phyloP scores from a whole-genome alignment of 2,888 invertebrate species.

The Cryptophagus acutangulus region DNA sequence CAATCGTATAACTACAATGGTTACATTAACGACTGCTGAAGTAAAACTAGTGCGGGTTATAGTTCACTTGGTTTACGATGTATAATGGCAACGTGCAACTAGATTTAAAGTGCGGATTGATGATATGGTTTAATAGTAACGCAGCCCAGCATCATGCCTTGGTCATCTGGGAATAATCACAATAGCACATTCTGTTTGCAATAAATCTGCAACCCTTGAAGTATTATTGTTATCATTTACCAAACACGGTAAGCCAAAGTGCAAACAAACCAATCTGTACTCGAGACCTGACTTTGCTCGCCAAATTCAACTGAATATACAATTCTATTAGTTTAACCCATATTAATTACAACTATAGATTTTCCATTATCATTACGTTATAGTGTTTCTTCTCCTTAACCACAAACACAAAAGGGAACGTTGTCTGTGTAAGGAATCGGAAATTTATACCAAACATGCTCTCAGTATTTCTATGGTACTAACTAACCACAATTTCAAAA shows the following conservation, averaged over 20 bases:
- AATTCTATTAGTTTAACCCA: slow-evolving; percentile 8
- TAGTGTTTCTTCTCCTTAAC: slow-evolving; percentile 8
- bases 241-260: slow-evolving; percentile 4
- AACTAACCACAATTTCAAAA: neutral
- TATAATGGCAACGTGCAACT: slow-evolving; percentile 5
- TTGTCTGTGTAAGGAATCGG: slow-evolving; percentile 4
- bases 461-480: neutral
- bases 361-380: slow-evolving; percentile 6
- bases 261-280: slow-evolving; percentile 7
- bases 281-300: neutral
- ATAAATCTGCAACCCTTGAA: slow-evolving; percentile 6
- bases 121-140: neutral
- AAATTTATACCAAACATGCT: slow-evolving; percentile 5
- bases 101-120: slow-evolving; percentile 6
- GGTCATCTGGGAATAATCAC: slow-evolving; percentile 2
- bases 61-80: slow-evolving; percentile 8
- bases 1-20: slow-evolving; percentile 14
- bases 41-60: slow-evolving; percentile 9
- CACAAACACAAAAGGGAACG: slow-evolving; percentile 1
- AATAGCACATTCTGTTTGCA: slow-evolving; percentile 8
- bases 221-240: slow-evolving; percentile 8
- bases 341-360: slow-evolving; percentile 9
- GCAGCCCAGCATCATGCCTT: neutral
- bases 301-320: slow-evolving; percentile 1
- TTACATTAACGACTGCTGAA: slow-evolving; percentile 13